Conservation (phyloP, 2,888 invertebrate species). For the Hemithea aestivaria region DNA sequence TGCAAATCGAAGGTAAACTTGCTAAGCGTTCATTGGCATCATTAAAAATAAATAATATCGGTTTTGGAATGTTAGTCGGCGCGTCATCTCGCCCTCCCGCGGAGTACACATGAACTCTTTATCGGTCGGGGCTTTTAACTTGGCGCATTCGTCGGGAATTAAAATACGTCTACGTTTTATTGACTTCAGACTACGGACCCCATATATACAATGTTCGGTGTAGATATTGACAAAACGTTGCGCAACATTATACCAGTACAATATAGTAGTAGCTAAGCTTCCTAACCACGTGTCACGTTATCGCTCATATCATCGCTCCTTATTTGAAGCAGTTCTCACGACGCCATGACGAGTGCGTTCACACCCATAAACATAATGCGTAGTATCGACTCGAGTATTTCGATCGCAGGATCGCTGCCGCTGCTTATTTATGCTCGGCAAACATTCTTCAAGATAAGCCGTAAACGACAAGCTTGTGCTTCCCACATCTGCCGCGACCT, state of each 20-base stretch:
- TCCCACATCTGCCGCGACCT: conserved; percentile 77
- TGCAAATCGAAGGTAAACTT: conserved; percentile 63
- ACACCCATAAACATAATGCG: conserved; percentile 59
- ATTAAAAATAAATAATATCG: conserved; percentile 71
- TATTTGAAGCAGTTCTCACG: conserved; percentile 65
- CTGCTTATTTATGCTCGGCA: conserved; percentile 68
- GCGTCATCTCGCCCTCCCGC: conserved; percentile 67
- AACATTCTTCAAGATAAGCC: conserved; percentile 68
- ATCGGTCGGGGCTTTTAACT: conserved; percentile 44
- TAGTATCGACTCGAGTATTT: conserved; percentile 45
- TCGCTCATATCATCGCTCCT: conserved; percentile 48
- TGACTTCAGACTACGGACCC: no score
- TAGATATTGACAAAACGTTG: conserved; percentile 34
- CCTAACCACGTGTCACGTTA: conserved; percentile 61
- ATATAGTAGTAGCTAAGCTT: conserved; percentile 38
- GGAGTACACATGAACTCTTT: conserved; percentile 68
- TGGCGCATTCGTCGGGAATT: conserved; percentile 32
- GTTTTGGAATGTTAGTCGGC: conserved; percentile 62
- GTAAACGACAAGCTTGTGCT: conserved; percentile 70
- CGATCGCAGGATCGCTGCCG: conserved; percentile 42
- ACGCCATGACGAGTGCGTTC: conserved; percentile 58
- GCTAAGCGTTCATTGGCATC: conserved; percentile 69
- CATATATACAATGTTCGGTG: conserved; percentile 29
- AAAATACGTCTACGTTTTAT: conserved; percentile 13
- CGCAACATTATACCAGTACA: conserved; percentile 47